Conservation (phyloP, 2,113 vertebrate species). For the Propithecus coquereli region DNA sequence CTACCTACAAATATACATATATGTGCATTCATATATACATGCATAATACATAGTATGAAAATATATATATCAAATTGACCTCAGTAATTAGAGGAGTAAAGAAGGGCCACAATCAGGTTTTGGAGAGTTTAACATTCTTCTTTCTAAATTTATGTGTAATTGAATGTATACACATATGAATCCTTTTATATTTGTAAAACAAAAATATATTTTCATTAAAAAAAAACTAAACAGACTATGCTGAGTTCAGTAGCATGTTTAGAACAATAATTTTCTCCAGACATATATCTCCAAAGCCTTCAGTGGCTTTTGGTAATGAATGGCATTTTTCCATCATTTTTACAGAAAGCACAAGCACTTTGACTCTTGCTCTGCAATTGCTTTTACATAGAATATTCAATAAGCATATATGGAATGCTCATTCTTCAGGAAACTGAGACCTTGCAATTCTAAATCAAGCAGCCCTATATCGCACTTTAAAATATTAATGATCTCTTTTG, state of each 20-base stretch:
- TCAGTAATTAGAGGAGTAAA: background rate
- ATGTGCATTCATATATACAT: background rate
- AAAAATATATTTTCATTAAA: slow-evolving; percentile 19
- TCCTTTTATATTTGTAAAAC: background rate
- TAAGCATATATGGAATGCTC: slow-evolving; percentile 39
- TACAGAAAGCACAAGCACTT: slow-evolving; percentile 31
- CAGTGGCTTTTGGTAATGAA: slow-evolving; percentile 47
- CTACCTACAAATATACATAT: background rate
- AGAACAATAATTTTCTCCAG: slow-evolving; percentile 53
- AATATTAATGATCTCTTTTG: slow-evolving; percentile 74
- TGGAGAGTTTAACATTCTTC: background rate
- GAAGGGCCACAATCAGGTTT: background rate
- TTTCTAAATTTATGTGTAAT: background rate
- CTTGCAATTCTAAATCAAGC: slow-evolving; percentile 71
- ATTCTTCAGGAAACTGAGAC: slow-evolving; percentile 65
- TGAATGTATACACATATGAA: background rate
- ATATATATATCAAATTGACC: background rate
- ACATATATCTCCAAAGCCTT: background rate
- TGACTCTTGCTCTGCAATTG: slow-evolving; percentile 9
- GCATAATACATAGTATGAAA: background rate
- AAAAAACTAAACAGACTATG: background rate
- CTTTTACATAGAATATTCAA: slow-evolving; percentile 47
- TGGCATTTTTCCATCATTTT: slow-evolving; percentile 60
- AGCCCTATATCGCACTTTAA: slow-evolving; percentile 40
- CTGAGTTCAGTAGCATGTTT: slow-evolving; percentile 55